Conservation (phyloP, 2,888 invertebrate genomes). For the Auanema sp. region DNA sequence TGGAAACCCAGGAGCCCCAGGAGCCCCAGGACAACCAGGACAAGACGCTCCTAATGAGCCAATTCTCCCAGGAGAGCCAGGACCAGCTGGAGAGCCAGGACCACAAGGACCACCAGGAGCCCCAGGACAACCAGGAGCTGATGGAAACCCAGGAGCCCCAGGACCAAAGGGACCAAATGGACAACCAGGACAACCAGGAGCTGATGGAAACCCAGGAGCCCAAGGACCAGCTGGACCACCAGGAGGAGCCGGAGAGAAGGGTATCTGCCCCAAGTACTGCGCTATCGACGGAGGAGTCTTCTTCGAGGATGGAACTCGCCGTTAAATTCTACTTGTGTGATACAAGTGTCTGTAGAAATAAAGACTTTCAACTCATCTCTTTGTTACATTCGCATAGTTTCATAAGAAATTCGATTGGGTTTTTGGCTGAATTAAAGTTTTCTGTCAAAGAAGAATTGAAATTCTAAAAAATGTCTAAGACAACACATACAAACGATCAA, state of each 20-base stretch:
- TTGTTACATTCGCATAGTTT: too few species aligned
- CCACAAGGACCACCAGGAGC: conserved; percentile 43
- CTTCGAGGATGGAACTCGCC: conserved; percentile 62
- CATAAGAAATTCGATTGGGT: too few species aligned
- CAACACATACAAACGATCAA: too few species aligned
- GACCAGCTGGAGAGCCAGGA: conserved; percentile 39
- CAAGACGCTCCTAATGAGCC: conserved; percentile 29
- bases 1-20: conserved; percentile 36
- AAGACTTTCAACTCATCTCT: too few species aligned
- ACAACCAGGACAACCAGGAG: conserved; percentile 39
- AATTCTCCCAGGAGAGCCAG: conserved; percentile 36
- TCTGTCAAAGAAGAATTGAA: too few species aligned
- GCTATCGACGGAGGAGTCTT: conserved; percentile 55
- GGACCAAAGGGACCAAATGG: conserved; percentile 46
- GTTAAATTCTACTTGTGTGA: conserved; percentile 25
- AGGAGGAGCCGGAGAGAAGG: conserved; percentile 45
- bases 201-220: conserved; percentile 33
- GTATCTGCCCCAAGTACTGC: conserved; percentile 51
- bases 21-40: conserved; percentile 38
- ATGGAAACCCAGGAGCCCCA: conserved; percentile 31
- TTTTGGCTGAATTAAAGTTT: too few species aligned
- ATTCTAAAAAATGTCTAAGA: too few species aligned
- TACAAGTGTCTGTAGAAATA: too few species aligned
- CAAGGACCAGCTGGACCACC: conserved; percentile 45
- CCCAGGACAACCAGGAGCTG: conserved; percentile 39